Conservation (phyloP, 2,888 invertebrate genomes). For the Serripes groenlandicus region DNA sequence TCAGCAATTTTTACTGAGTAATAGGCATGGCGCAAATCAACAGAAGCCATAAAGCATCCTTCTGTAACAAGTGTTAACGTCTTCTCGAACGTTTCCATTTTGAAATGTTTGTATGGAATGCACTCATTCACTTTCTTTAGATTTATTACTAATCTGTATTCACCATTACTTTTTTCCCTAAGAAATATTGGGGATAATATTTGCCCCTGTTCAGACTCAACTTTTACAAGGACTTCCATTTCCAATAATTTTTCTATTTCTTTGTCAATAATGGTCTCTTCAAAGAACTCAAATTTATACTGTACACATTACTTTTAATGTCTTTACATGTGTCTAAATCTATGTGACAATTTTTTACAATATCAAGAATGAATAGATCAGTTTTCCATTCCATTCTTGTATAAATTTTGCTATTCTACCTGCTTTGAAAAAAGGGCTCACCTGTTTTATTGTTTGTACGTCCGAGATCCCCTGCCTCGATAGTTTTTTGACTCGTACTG, state of each 20-base stretch:
- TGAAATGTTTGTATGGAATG: background rate
- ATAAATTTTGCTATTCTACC: constrained; percentile 31
- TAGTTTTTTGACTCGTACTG: too few relatives aligned
- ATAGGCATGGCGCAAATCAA: constrained; percentile 22
- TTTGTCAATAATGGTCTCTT: constrained; percentile 12
- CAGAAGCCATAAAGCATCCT: constrained; percentile 33
- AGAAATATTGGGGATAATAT: constrained; percentile 49
- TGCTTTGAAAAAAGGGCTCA: constrained; percentile 33
- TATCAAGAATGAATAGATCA: constrained; percentile 38
- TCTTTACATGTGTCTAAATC: constrained; percentile 10
- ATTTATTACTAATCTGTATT: background rate
- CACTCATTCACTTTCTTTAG: background rate
- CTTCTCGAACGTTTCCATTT: background rate
- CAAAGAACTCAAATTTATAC: constrained; percentile 10
- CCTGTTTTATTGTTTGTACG: background rate
- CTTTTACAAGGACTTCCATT: constrained; percentile 10
- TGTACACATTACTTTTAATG: background rate
- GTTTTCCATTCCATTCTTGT: constrained; percentile 30
- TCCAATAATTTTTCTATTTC: constrained; percentile 35
- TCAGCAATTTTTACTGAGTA: background rate
- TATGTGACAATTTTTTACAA: constrained; percentile 45
- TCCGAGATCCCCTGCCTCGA: too few relatives aligned
- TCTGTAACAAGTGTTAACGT: constrained; percentile 12
- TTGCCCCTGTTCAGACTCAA: constrained; percentile 2
- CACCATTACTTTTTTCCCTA: constrained; percentile 49